These are phyloP conservation scores for Ophion ventricosus DNA, from an alignment of 2,888 invertebrate genomes.

Conservation along the genomic window DNA sequence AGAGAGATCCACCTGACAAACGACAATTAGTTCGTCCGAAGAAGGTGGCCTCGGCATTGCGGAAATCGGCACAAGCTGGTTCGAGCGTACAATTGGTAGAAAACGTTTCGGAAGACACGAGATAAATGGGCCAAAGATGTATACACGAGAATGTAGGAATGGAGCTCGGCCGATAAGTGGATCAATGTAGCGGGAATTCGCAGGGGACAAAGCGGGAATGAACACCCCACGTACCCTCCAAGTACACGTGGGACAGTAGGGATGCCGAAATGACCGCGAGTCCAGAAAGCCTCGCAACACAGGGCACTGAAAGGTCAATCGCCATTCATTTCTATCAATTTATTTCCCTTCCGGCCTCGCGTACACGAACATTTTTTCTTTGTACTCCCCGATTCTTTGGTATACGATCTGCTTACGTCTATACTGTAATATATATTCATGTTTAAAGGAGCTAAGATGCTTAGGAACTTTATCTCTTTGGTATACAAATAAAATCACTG, in stretches of 20 bases:
- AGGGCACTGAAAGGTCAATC: constrained; percentile 49
- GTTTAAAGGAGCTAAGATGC: too few relatives aligned
- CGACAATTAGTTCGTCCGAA: too few relatives aligned
- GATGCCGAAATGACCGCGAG: neutral
- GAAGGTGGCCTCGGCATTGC: too few relatives aligned
- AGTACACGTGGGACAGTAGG: neutral
- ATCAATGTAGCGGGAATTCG: neutral
- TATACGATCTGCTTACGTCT: neutral
- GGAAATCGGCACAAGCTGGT: too few relatives aligned
- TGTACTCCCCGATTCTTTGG: neutral
- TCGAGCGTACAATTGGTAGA: too few relatives aligned
- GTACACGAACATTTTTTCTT: neutral
- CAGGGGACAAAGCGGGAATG: neutral
- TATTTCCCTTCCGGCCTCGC: constrained; percentile 39
- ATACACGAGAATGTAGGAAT: too few relatives aligned
- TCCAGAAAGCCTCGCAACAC: neutral
- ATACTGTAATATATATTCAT: neutral
- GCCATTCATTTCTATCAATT: constrained; percentile 53
- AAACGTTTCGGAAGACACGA: too few relatives aligned
- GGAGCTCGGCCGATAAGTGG: too few relatives aligned
- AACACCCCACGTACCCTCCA: neutral
- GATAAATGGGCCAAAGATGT: too few relatives aligned
- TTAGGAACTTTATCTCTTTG: constrained; percentile 5
- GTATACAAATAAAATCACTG: neutral
- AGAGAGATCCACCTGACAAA: too few relatives aligned